Conservation (phyloP, 2,797 vertebrate species). For the Aldrovandia affinis region DNA sequence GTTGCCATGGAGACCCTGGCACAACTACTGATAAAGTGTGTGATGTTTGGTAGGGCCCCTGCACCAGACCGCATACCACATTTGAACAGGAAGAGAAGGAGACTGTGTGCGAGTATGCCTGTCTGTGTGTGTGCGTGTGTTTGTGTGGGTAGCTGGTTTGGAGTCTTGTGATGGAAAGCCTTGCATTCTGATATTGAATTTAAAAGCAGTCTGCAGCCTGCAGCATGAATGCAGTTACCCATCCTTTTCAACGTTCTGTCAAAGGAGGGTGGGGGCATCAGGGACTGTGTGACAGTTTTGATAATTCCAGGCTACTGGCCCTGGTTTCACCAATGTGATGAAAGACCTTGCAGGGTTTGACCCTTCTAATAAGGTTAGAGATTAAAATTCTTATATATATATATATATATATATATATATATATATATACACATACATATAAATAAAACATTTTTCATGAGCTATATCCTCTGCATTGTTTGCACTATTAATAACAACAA, state of each 20-base stretch:
- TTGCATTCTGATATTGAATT: slow-evolving; percentile 58
- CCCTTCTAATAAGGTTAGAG: not conserved
- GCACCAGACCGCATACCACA: slow-evolving; percentile 68
- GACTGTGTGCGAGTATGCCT: slow-evolving; percentile 24
- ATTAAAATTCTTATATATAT: too few species aligned
- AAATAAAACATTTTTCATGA: not conserved
- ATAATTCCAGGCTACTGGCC: not conserved
- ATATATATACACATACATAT: too few species aligned
- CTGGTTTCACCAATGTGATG: not conserved
- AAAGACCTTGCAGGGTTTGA: not conserved
- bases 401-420: too few species aligned
- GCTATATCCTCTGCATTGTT: not conserved
- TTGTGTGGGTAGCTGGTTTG: slow-evolving; percentile 43
- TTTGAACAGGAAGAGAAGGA: slow-evolving; percentile 34
- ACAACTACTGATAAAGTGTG: slow-evolving; percentile 70
- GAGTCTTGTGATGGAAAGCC: slow-evolving; percentile 64
- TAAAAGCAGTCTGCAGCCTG: slow-evolving; percentile 59
- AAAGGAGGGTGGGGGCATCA: not conserved
- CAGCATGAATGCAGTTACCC: slow-evolving; percentile 44
- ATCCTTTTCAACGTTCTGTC: slow-evolving; percentile 39
- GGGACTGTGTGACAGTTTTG: slow-evolving; percentile 2
- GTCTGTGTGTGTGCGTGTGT: slow-evolving; percentile 31
- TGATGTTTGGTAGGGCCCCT: slow-evolving; percentile 61
- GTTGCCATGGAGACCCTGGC: slow-evolving; percentile 82
- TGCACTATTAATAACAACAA: not conserved